Conservation (phyloP, 1,140 invertebrate species). For the Dendroctonus ponderosae region DNA sequence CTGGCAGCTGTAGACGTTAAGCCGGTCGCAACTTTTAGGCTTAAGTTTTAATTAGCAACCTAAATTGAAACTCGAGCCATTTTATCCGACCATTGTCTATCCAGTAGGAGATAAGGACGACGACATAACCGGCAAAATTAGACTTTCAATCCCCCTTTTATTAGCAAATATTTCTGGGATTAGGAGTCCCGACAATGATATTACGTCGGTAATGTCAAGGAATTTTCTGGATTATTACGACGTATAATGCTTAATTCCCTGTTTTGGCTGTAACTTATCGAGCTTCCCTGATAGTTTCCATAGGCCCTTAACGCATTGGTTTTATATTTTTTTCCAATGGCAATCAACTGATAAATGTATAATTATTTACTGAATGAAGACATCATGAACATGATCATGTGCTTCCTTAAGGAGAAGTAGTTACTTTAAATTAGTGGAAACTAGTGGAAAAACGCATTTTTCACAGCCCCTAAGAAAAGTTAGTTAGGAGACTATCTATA, state of each 20-base stretch:
- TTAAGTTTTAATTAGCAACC: slow-evolving; percentile 26
- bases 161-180: slow-evolving; percentile 29
- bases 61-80: slow-evolving; percentile 28
- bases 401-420: too few relatives aligned
- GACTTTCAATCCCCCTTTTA: slow-evolving; percentile 28
- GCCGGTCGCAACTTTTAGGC: slow-evolving; percentile 26
- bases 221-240: slow-evolving; percentile 5
- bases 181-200: slow-evolving; percentile 17
- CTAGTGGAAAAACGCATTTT: too few relatives aligned
- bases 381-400: too few relatives aligned
- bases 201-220: slow-evolving; percentile 10
- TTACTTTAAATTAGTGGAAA: too few relatives aligned
- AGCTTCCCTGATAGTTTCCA: too few relatives aligned
- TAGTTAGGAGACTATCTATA: too few relatives aligned
- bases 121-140: slow-evolving; percentile 26
- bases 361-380: too few relatives aligned
- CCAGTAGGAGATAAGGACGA: slow-evolving; percentile 16
- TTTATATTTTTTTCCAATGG: too few relatives aligned
- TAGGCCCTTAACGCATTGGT: too few relatives aligned
- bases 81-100: slow-evolving; percentile 25
- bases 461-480: too few relatives aligned
- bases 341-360: too few relatives aligned
- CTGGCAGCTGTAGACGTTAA: slow-evolving; percentile 23
- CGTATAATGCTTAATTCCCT: background rate
- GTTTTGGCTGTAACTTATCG: background rate